These are phyloP conservation scores for Ranitomeya variabilis DNA, from an alignment of 2,113 vertebrate species.

Conservation along the genomic window DNA sequence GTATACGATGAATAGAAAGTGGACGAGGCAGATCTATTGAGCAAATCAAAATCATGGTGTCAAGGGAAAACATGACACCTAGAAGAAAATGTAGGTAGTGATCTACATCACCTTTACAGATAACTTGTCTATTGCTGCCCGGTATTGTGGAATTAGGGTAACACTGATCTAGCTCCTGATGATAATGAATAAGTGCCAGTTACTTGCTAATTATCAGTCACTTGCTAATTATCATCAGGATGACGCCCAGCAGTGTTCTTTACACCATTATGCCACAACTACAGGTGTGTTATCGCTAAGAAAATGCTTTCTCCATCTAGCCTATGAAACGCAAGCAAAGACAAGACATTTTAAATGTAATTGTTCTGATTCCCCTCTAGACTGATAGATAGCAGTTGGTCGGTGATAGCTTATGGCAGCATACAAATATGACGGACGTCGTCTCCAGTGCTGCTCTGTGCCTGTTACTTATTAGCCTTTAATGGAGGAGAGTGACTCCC, in stretches of 20 bases:
- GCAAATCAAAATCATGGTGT: not conserved
- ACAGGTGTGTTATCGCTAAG: not conserved
- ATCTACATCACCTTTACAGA: not conserved
- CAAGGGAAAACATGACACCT: not conserved
- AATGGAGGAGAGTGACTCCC: constrained; percentile 7
- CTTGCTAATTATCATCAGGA: not conserved
- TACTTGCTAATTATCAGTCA: no score
- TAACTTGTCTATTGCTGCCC: not conserved
- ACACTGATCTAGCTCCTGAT: no score
- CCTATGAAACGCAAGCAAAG: not conserved
- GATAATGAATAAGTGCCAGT: no score
- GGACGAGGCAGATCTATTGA: not conserved
- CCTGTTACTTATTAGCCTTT: not conserved
- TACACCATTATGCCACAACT: not conserved
- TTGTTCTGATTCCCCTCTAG: not conserved
- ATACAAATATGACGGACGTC: not conserved
- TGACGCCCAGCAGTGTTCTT: not conserved
- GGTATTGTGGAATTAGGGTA: no score
- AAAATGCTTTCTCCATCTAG: not conserved
- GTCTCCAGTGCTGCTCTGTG: constrained; percentile 23
- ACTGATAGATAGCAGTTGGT: not conserved
- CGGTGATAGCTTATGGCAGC: not conserved
- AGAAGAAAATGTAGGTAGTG: not conserved
- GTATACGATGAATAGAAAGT: not conserved
- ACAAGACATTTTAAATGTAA: not conserved